Percentiles rank a stretch among this genome's conserved stretches.
These are phyloP conservation scores for Eugnorisma glareosa DNA, from an alignment of 2,888 invertebrate genomes.

Conservation along the genomic window DNA sequence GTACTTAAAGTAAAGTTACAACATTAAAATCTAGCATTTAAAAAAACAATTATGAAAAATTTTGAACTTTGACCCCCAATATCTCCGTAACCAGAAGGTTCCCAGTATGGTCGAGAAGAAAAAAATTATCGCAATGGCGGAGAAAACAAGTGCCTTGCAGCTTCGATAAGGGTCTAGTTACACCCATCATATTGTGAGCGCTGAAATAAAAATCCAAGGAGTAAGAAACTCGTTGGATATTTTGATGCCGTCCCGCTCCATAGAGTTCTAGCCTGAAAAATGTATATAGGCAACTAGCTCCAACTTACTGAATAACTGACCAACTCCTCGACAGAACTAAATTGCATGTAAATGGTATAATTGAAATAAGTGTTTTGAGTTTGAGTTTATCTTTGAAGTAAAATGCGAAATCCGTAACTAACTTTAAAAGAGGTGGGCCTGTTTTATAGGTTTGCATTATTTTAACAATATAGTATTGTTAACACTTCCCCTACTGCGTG, in stretches of 20 bases:
- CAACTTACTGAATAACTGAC: background rate
- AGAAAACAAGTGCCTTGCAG: no score
- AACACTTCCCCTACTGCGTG: no score
- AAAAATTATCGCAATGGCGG: no score
- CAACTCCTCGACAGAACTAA: background rate
- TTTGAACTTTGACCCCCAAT: no score
- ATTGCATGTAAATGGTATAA: background rate
- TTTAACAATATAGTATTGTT: background rate
- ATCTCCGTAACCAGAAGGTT: no score
- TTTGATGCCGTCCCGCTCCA: background rate
- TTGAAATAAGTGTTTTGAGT: background rate
- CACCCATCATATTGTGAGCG: no score
- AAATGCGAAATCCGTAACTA: background rate
- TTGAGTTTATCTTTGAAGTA: background rate
- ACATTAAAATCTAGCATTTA: no score
- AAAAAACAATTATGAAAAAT: no score
- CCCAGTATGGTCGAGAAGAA: no score
- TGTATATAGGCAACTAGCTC: background rate
- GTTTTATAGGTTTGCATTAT: background rate
- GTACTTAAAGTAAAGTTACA: no score
- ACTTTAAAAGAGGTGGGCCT: background rate
- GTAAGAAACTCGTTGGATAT: background rate
- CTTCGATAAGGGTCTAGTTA: no score
- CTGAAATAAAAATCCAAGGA: background rate
- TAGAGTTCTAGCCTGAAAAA: background rate